phyloP scores from a whole-genome alignment of 2,888 invertebrate genomes.

The Drosophila robusta region DNA sequence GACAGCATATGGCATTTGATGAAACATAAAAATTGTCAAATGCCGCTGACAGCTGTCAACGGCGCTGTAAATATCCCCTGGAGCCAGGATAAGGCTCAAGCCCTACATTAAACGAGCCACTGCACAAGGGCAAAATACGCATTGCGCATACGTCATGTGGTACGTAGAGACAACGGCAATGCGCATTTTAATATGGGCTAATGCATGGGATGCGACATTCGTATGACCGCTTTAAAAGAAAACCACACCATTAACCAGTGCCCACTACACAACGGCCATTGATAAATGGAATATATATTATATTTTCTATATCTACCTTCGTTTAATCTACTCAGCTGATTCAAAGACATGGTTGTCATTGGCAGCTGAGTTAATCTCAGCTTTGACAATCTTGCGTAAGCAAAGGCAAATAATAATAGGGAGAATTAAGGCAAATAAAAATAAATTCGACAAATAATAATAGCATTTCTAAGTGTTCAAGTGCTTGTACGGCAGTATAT shows the following conservation, averaged over 20 bases:
- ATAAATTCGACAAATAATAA: too few species aligned
- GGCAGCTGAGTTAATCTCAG: not conserved
- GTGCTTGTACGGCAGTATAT: too few species aligned
- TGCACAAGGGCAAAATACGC: slow-evolving; percentile 28
- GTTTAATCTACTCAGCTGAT: slow-evolving; percentile 36
- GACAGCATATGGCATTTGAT: slow-evolving; percentile 65
- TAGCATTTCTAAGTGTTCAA: too few species aligned
- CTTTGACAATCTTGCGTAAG: slow-evolving; percentile 6
- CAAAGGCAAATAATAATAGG: too few species aligned
- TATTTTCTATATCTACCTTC: not conserved
- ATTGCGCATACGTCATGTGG: slow-evolving; percentile 67
- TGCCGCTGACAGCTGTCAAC: slow-evolving; percentile 71
- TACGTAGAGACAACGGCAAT: slow-evolving; percentile 5
- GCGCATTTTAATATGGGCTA: slow-evolving; percentile 10
- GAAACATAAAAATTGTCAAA: slow-evolving; percentile 58
- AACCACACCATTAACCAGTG: slow-evolving; percentile 3
- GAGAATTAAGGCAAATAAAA: too few species aligned
- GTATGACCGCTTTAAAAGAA: not conserved
- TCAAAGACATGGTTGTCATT: slow-evolving; percentile 24
- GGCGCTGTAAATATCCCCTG: slow-evolving; percentile 4
- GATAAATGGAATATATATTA: slow-evolving; percentile 2
- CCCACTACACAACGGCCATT: not conserved
- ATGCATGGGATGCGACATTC: slow-evolving; percentile 10
- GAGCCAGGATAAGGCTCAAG: slow-evolving; percentile 23
- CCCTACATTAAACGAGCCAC: slow-evolving; percentile 36